Base-by-base conservation (phyloP, 1,140 invertebrate species). In the Tribolium madens region DNA sequence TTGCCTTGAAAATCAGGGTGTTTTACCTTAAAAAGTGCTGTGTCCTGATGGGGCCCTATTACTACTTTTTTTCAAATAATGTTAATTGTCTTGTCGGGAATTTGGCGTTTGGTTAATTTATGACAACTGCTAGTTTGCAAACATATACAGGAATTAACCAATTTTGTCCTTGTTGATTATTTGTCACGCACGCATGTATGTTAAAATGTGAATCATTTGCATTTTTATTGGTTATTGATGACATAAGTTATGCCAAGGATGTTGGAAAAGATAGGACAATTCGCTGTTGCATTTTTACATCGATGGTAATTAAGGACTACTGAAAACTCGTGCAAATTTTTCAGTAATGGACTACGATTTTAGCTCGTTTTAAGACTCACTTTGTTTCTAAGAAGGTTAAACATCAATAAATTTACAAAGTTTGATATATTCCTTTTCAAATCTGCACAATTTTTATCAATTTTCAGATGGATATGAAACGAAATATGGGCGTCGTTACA, bases 11-110 rank as follows among this genome's bases (percentile, higher is more conserved):
- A n/a, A n/a, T n/a, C n/a, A n/a, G n/a, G n/a, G n/a, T n/a, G n/a
- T n/a, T n/a, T n/a, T n/a, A n/a, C n/a, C n/a, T n/a, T n/a, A n/a
- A n/a, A n/a, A n/a, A n/a, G n/a, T n/a, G n/a, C n/a, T n/a, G n/a
- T n/a, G n/a, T n/a, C n/a, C n/a, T n/a, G n/a, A n/a, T n/a, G n/a
- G n/a, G n/a, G n/a, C n/a, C n/a, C n/a, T n/a, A n/a, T n/a, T n/a
- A n/a, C n/a, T n/a, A n/a, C n/a, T n/a, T n/a, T n/a, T 42, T 42
- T 50, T 50, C 48, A 7, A 57, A 57, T 57, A 57, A 57, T 57
- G 18, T 17, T 57, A 57, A 57, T 21, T 57, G 52, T 57, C 52
- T 42, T 42, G 7, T 42, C 36, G 36, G 9, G 17, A 9, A 57
- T 57, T n/a, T 18, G 14, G 52, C n/a, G 15, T 17, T 57, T 9